Evolutionary conservation across 2,888 invertebrate genomes (phyloP).

Genomic region (Trisateles emortualis): DNA sequence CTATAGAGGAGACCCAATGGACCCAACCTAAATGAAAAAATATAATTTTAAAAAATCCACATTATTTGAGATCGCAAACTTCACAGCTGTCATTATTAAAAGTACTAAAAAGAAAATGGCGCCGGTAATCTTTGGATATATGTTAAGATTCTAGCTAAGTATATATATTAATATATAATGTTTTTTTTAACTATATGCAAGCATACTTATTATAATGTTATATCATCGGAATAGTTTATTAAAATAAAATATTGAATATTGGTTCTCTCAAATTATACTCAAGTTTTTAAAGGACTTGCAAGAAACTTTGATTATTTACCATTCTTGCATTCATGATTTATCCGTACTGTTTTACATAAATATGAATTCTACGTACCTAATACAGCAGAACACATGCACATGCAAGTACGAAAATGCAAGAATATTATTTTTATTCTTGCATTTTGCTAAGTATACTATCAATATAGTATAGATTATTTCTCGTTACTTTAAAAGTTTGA

Average conservation of each 20-base stretch:
- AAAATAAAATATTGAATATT: conserved; percentile 14
- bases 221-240: conserved; percentile 37
- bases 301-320: too few species aligned
- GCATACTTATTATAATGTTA: conserved; percentile 21
- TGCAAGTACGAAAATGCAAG: background rate
- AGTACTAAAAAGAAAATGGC: conserved; percentile 1
- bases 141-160: conserved; percentile 15
- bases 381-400: background rate
- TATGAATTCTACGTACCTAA: background rate
- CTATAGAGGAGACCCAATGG: too few species aligned
- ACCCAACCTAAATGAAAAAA: too few species aligned
- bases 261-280: background rate
- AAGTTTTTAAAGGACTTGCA: background rate
- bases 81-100: conserved; percentile 1
- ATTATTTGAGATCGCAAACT: conserved; percentile 14
- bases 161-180: conserved; percentile 8
- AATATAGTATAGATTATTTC: too few species aligned
- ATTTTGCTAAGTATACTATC: too few species aligned
- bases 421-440: background rate
- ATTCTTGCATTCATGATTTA: too few species aligned
- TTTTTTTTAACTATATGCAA: conserved; percentile 11
- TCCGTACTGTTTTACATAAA: too few species aligned
- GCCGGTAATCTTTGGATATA: conserved; percentile 10
- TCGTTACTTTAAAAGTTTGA: background rate
- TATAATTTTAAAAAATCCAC: background rate